These are phyloP conservation scores for Propithecus deckenii DNA, from an alignment of 2,797 vertebrate genomes.

Conservation along the genomic window DNA sequence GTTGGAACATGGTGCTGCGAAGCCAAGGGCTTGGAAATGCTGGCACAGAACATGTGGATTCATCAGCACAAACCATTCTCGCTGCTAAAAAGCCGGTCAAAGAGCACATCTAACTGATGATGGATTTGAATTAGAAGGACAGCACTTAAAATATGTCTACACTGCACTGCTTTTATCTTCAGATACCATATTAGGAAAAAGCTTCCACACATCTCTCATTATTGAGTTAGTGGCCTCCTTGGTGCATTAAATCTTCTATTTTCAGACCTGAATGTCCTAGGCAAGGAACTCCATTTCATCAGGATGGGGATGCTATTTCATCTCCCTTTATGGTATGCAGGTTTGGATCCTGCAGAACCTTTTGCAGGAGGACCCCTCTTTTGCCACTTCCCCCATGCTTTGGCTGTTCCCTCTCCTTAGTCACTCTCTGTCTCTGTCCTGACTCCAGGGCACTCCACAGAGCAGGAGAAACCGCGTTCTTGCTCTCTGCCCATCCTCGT, in stretches of 20 bases:
- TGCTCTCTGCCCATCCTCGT: background rate
- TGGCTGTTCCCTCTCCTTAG: background rate
- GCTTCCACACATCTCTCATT: constrained; percentile 35
- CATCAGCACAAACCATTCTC: constrained; percentile 49
- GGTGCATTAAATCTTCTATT: constrained; percentile 44
- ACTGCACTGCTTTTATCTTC: constrained; percentile 53
- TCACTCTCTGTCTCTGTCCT: background rate
- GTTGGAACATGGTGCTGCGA: constrained; percentile 47
- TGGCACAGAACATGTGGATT: constrained; percentile 53
- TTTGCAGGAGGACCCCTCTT: background rate
- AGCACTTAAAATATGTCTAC: constrained; percentile 51
- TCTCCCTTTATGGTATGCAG: background rate
- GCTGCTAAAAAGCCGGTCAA: background rate
- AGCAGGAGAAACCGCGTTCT: background rate
- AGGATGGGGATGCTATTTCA: background rate
- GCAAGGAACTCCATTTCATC: background rate
- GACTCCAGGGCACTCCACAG: background rate
- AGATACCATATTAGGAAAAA: constrained; percentile 45
- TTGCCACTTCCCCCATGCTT: background rate
- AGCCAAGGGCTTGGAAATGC: constrained; percentile 58
- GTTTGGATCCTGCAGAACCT: background rate
- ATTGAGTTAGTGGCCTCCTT: constrained; percentile 30
- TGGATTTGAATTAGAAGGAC: constrained; percentile 39
- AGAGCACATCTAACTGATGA: constrained; percentile 58
- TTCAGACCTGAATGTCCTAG: constrained; percentile 23